Evolutionary conservation across 1,140 invertebrate genomes (phyloP).

Genomic region (Diploscapter pachys): DNA sequence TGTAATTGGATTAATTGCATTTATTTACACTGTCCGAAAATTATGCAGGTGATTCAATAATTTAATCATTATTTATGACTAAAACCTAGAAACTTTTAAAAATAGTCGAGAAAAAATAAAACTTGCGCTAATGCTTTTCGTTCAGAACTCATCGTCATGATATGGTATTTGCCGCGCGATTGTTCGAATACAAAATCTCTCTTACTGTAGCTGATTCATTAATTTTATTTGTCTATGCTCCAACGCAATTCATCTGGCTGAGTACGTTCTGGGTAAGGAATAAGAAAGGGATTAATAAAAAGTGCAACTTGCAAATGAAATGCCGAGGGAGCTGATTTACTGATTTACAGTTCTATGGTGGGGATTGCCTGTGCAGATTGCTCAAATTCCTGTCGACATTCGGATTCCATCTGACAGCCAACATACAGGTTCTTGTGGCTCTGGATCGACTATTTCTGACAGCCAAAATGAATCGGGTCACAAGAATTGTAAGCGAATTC

Average conservation of each 20-base stretch:
- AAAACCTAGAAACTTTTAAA: not conserved
- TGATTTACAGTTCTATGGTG: slow-evolving; percentile 29
- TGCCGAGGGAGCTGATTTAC: not conserved
- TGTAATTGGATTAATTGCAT: slow-evolving; percentile 14
- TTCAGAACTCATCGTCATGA: slow-evolving; percentile 17
- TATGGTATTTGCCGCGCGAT: slow-evolving; percentile 22
- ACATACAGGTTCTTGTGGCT: slow-evolving; percentile 34
- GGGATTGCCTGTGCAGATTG: slow-evolving; percentile 17
- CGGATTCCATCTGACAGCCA: slow-evolving; percentile 30
- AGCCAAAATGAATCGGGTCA: slow-evolving; percentile 21
- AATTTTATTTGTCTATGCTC: slow-evolving; percentile 32
- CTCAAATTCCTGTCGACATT: slow-evolving; percentile 35
- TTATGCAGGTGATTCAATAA: too few relatives aligned
- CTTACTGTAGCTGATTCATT: slow-evolving; percentile 28
- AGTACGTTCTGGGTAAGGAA: slow-evolving; percentile 26
- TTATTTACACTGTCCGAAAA: slow-evolving; percentile 14
- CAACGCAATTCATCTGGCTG: slow-evolving; percentile 31
- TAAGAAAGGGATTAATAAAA: not conserved
- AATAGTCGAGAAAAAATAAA: not conserved
- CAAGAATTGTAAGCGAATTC: not conserved
- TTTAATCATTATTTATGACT: too few relatives aligned
- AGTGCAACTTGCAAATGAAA: not conserved
- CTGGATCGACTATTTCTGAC: slow-evolving; percentile 32
- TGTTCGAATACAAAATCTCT: slow-evolving; percentile 28
- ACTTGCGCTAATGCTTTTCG: not conserved